Base-by-base conservation (phyloP, 2,113 vertebrate species). In the Willisornis vidua region DNA sequence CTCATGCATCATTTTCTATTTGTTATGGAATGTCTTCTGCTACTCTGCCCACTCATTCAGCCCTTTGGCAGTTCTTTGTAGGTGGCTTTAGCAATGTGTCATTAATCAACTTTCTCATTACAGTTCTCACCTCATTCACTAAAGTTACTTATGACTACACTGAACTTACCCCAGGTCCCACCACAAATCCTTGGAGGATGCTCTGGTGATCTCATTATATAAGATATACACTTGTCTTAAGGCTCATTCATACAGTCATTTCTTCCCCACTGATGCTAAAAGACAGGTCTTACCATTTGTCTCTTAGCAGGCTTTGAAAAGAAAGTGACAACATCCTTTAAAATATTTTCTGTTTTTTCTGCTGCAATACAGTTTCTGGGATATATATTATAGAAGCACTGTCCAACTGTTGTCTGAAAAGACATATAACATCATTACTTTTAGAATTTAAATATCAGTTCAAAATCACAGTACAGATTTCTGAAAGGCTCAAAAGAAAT, bases 261-360 rank as follows among this genome's bases (percentile, higher is more conserved):
- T 62, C 57, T 71, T 90, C 79, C 49, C 41, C n/a, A 79, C 29
- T 59, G 67, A 58, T 84, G 33, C 7, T 55, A 43, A 51, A 79
- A 80, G 62, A 18, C 37, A 65, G 88, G 79, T 58, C 95, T 98
- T 98, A 99, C 99, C 99, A 99, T 93, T 49, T 49, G 95, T 78
- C 99, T 99, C 59, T 97, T 99, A 61, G 98, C 95, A 67, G 97
- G 96, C 87, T 98, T 98, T 41, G 98, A 98, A 88, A 99, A 98
- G 96, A 99, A 99, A 76, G 96, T 98, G 72, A 99, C 10, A 3
- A 99, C 89, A 90, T 98, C 98, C 82, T 98, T 94, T 39, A 98
- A 90, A 83, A 96, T 97, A 85, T 94, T 95, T 39, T 66, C 84
- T 54, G 89, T 93, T 45, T 76, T 87, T 57, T 97, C 94, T 43